Percentiles rank a stretch among this genome's conserved stretches.
phyloP scores from a whole-genome alignment of 2,797 vertebrate species.

The Todus mexicanus region DNA sequence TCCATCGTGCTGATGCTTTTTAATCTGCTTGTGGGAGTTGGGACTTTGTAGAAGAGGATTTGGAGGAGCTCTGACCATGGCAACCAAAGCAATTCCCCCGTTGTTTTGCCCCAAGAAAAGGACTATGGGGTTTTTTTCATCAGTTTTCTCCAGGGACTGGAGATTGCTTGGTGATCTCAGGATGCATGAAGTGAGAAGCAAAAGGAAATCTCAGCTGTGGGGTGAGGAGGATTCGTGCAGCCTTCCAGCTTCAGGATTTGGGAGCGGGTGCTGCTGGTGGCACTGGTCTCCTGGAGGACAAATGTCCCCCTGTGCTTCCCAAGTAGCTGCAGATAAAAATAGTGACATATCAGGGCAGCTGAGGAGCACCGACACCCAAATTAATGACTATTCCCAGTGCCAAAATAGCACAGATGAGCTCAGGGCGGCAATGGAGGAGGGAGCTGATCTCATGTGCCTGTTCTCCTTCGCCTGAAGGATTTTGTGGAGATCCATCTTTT shows the following conservation, averaged over 20 bases:
- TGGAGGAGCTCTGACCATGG: accelerated
- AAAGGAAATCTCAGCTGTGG: background rate
- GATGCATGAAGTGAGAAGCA: background rate
- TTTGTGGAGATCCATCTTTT: background rate
- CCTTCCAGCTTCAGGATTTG: background rate
- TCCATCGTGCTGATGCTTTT: background rate
- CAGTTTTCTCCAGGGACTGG: background rate
- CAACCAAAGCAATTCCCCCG: background rate
- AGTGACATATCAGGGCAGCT: background rate
- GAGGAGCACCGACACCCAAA: background rate
- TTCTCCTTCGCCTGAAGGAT: background rate
- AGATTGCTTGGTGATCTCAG: no score
- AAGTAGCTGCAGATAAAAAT: background rate
- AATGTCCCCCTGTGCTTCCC: background rate
- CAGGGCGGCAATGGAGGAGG: background rate
- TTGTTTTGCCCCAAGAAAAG: background rate
- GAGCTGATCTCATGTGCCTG: background rate
- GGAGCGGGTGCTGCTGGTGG: background rate
- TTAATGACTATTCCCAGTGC: background rate
- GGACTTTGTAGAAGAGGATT: background rate
- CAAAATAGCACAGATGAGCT: background rate
- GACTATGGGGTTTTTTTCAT: background rate
- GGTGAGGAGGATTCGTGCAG: background rate
- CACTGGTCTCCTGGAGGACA: background rate
- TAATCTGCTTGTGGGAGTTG: background rate